Base-by-base conservation (phyloP, 2,888 invertebrate genomes). In the Rotaria socialis region DNA sequence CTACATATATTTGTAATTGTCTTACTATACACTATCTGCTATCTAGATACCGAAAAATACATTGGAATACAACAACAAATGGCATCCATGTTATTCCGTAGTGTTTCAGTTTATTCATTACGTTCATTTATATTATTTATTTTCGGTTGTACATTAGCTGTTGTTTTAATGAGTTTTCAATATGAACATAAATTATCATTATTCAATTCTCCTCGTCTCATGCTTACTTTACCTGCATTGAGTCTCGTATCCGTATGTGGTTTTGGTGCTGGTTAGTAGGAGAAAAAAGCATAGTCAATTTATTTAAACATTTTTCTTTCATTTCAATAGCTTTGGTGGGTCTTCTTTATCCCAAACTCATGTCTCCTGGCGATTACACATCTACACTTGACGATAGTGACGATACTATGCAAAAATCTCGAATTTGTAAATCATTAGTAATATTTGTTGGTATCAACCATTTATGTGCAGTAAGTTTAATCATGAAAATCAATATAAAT, bases 371-470 rank as follows among this genome's bases (percentile, higher is more conserved):
- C 4, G 47, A 80, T 47, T 1, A 8, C 47, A n/a, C 24, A 47
- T 47, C 47, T 47, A 47, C 47, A 2, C 0, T 19, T 47, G n/a
- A 2, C 24, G 22, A 47, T 47, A 10, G 11, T 24, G 43, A 80
- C 47, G 80, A 80, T 47, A 24, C 80, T 4, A 80, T 67, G 16
- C 35, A 43, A 80, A 80, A 80, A 80, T 80, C 80, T 47, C 80
- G n/a, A 80, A n/a, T 80, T 43, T 80, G 80, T 47, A 80, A 80
- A 80, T 80, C 80, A 47, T 16, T 86, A 47, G 80, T 75, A 35
- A 50, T 86, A 16, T 86, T 85, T 47, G 75, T 86, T 60, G 86
- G 86, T 24, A 52, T 86, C 11, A 86, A 86, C 27, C 86, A 86
- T 55, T 35, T 86, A 75, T 86, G 86, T 47, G 56, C 58, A 11